Conservation (phyloP, 2,797 vertebrate species). For the Salarias fasciatus region DNA sequence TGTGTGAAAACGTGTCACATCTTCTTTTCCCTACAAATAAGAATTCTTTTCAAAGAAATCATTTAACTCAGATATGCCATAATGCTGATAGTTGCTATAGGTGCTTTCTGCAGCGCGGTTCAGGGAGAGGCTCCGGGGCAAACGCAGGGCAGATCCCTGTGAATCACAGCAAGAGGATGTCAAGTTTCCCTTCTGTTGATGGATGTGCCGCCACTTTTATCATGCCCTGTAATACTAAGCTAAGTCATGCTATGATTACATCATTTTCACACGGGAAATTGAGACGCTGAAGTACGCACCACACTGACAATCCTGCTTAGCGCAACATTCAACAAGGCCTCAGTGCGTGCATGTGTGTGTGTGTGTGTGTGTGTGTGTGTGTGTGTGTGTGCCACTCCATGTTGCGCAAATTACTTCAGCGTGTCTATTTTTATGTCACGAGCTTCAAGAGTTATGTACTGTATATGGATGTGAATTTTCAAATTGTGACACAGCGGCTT, state of each 20-base stretch:
- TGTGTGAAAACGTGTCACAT: constrained; percentile 44
- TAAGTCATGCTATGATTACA: constrained; percentile 65
- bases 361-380: no score
- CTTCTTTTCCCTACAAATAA: constrained; percentile 45
- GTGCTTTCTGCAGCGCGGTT: constrained; percentile 46
- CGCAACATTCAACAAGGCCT: constrained; percentile 29
- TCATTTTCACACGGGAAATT: constrained; percentile 66
- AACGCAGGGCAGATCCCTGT: constrained; percentile 71
- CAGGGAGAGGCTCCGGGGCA: constrained; percentile 61
- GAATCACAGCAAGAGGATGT: constrained; percentile 52
- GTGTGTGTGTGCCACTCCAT: constrained; percentile 22
- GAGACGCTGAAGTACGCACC: constrained; percentile 61
- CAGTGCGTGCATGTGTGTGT: no score
- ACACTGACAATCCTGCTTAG: constrained; percentile 31
- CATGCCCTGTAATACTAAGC: constrained; percentile 58
- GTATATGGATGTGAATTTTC: constrained; percentile 42
- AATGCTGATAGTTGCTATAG: constrained; percentile 43
- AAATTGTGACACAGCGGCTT: constrained; percentile 59
- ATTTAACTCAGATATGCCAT: constrained; percentile 46
- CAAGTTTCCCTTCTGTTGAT: constrained; percentile 75
- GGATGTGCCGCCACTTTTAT: constrained; percentile 63
- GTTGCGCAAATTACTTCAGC: constrained; percentile 47
- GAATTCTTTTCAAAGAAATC: constrained; percentile 51
- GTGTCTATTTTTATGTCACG: constrained; percentile 43
- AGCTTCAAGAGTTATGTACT: constrained; percentile 42